Evolutionary conservation across 2,113 vertebrate genomes (phyloP).

Genomic region (Channa maculata): DNA sequence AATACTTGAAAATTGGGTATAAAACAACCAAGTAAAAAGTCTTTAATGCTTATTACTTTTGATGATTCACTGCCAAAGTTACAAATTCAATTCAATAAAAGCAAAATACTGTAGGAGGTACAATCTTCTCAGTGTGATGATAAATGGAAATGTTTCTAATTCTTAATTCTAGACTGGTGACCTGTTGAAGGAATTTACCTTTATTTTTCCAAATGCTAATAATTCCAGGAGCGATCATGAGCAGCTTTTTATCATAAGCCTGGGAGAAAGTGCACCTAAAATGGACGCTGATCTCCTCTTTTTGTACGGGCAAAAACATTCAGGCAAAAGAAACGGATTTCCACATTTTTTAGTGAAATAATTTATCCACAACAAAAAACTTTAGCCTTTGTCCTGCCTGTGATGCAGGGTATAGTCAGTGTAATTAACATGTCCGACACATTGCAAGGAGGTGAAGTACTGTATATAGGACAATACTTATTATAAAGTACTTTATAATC

Average conservation of each 20-base stretch:
- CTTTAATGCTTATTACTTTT: neutral
- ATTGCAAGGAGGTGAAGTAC: no score
- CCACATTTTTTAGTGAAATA: neutral
- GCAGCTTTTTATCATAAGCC: no score
- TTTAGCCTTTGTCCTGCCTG: no score
- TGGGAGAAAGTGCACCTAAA: no score
- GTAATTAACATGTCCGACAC: no score
- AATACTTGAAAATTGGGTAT: no score
- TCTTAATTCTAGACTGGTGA: no score
- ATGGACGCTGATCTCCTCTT: neutral
- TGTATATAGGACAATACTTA: no score
- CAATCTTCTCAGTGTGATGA: neutral
- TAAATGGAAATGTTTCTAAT: neutral
- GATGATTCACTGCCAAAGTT: neutral
- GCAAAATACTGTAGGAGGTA: neutral
- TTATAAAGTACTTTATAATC: no score
- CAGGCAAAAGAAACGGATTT: conserved; percentile 27
- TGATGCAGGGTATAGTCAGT: no score
- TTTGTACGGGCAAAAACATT: neutral
- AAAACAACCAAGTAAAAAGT: no score
- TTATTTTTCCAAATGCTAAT: conserved; percentile 13
- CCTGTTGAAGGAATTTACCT: conserved; percentile 2
- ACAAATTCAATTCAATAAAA: neutral
- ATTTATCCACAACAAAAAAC: neutral
- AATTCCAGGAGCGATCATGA: no score